phyloP scores from a whole-genome alignment of 2,888 invertebrate genomes.

The Tenthredo amoena region DNA sequence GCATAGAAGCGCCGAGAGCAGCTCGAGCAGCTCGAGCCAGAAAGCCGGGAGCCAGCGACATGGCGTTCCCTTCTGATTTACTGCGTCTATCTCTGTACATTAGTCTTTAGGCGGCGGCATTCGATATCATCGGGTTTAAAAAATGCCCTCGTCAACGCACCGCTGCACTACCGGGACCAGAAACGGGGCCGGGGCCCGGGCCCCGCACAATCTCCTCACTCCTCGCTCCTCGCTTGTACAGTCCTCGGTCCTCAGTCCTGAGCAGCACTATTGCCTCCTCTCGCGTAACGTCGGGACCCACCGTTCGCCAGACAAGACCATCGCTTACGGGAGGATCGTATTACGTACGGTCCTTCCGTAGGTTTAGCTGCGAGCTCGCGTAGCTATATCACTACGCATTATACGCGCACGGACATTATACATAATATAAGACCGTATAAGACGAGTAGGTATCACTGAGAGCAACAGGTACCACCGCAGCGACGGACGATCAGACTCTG shows the following conservation, averaged over 20 bases:
- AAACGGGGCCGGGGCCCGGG: slow-evolving; percentile 49
- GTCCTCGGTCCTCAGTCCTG: too few species aligned
- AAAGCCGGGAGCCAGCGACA: slow-evolving; percentile 40
- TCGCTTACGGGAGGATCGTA: slow-evolving; percentile 52
- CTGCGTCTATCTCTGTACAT: slow-evolving; percentile 72
- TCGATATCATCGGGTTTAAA: slow-evolving; percentile 73
- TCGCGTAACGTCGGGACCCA: slow-evolving; percentile 41
- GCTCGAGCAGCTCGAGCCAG: slow-evolving; percentile 8
- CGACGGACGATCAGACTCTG: neutral
- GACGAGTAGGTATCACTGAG: neutral
- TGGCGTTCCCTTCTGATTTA: slow-evolving; percentile 67
- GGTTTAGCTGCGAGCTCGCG: neutral
- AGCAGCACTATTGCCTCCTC: neutral
- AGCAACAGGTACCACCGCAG: neutral
- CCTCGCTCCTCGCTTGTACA: neutral
- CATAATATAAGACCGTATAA: neutral
- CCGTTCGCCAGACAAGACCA: slow-evolving; percentile 38
- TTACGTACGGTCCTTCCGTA: slow-evolving; percentile 30
- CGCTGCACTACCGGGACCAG: slow-evolving; percentile 63
- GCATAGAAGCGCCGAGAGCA: slow-evolving; percentile 12
- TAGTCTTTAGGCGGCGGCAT: slow-evolving; percentile 69
- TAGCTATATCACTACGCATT: neutral
- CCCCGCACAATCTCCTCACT: slow-evolving; percentile 55
- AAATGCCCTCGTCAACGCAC: slow-evolving; percentile 72
- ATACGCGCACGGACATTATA: neutral